Base-by-base conservation (phyloP, 2,113 vertebrate species). In the Astur gentilis region DNA sequence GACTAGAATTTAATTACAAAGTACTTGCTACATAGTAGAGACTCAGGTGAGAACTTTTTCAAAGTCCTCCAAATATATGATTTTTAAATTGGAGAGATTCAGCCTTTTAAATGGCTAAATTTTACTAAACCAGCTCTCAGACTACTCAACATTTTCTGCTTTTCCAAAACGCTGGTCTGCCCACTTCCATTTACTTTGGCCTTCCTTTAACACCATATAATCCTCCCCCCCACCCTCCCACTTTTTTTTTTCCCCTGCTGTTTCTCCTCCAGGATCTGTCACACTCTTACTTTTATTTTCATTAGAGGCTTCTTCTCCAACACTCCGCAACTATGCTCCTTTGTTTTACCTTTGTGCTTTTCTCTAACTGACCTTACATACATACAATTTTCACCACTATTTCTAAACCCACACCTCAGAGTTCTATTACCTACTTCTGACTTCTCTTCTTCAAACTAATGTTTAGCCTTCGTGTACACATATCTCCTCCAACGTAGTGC, bases 1-100 rank as follows among this genome's bases (percentile, higher is more conserved):
- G 67, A 82, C 42, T n/a, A 86, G 77, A 94, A 91, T 78, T 86
- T 93, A 96, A 94, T 92, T 95, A 89, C 27, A 29, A 91, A 71
- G 8, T 57, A 58, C 54, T 93, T 92, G 42, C 38, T 73, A 57
- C 29, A 49, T 16, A 71, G 61, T 45, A 79, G 47, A 83, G 45
- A 78, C 16, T 65, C 34, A 36, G 38, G 32, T 86, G 50, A 83
- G 54, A 75, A 42, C 34, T 91, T 82, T 93, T 84, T 52, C 42
- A 7, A 89, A 87, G 34, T 54, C 40, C 14, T 78, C 29, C 44
- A 64, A 65, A 77, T 45, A 65, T 5, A 52, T 18, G 1, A 52
- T 49, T 96, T 87, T 89, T 50, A 87, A 88, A 80, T 50, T 77
- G 71, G 38, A 76, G 13, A 11, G 21, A 50, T 40, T 88, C 16